phyloP scores from a whole-genome alignment of 2,113 vertebrate genomes.

The Vulpes ferrilata region DNA sequence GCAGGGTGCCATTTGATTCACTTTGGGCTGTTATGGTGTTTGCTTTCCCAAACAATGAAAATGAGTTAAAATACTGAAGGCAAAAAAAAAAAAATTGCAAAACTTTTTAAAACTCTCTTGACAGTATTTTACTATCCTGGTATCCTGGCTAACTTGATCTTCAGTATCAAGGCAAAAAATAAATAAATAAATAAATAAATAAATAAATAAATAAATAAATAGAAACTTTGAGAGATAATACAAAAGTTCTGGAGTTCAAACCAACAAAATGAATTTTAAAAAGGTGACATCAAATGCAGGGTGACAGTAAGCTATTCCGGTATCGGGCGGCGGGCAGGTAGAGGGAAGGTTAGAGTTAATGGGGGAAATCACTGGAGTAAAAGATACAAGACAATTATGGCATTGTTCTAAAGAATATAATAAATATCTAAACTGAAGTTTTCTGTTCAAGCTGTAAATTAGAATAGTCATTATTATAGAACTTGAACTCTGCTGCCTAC shows the following conservation, averaged over 20 bases:
- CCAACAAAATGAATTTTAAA: background rate
- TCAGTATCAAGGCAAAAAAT: slow-evolving; percentile 14
- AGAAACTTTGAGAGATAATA: background rate
- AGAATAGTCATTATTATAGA: background rate
- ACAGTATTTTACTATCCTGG: background rate
- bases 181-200: background rate
- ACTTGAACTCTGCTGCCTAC: too few relatives aligned
- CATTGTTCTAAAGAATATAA: background rate
- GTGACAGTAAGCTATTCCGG: background rate
- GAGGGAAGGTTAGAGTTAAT: background rate
- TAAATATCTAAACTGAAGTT: background rate
- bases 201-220: background rate
- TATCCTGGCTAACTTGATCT: background rate
- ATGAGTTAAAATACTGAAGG: background rate
- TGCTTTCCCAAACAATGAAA: slow-evolving; percentile 21
- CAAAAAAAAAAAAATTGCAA: background rate
- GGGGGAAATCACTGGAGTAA: background rate
- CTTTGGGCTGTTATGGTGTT: background rate
- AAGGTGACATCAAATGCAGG: background rate
- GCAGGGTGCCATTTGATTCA: background rate
- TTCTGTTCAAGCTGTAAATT: background rate
- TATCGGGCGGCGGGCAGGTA: background rate
- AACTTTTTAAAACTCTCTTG: background rate
- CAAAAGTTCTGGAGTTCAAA: background rate
- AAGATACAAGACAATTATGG: background rate